Evolutionary conservation across 2,888 invertebrate species (phyloP).

Genomic region (Dorcus parallelipipedus): DNA sequence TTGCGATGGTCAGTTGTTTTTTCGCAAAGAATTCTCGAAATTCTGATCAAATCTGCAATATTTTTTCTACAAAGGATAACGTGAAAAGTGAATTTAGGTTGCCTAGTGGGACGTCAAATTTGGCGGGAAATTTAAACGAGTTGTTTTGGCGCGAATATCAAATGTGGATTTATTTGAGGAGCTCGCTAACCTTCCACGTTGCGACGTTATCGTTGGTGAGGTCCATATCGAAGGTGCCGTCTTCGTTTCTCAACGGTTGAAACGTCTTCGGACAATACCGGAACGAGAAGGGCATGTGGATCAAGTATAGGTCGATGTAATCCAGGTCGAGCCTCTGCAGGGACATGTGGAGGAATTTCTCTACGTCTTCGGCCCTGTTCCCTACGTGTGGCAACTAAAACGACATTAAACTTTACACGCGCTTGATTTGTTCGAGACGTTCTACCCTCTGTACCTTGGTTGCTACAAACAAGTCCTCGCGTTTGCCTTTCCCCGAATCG

Average conservation of each 20-base stretch:
- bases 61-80: too few species aligned
- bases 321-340: conserved; percentile 60
- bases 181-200: conserved; percentile 65
- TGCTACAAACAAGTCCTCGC: conserved; percentile 74
- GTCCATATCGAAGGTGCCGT: conserved; percentile 61
- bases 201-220: conserved; percentile 60
- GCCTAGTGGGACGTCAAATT: too few species aligned
- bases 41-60: too few species aligned
- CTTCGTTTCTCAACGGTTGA: conserved; percentile 55
- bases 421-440: too few species aligned
- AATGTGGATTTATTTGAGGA: neutral
- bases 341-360: conserved; percentile 62
- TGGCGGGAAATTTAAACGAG: neutral
- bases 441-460: conserved; percentile 64
- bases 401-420: too few species aligned
- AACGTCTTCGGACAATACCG: conserved; percentile 54
- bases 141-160: neutral
- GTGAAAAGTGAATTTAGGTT: too few species aligned
- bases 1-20: too few species aligned
- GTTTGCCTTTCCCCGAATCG: conserved; percentile 57
- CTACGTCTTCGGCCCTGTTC: conserved; percentile 65
- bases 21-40: too few species aligned
- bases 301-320: conserved; percentile 75
- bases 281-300: conserved; percentile 74
- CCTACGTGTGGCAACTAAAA: conserved; percentile 67